Percentiles rank a stretch among this genome's conserved stretches.
Conservation (phyloP, 2,888 invertebrate genomes). For the Oeneis ivallda region DNA sequence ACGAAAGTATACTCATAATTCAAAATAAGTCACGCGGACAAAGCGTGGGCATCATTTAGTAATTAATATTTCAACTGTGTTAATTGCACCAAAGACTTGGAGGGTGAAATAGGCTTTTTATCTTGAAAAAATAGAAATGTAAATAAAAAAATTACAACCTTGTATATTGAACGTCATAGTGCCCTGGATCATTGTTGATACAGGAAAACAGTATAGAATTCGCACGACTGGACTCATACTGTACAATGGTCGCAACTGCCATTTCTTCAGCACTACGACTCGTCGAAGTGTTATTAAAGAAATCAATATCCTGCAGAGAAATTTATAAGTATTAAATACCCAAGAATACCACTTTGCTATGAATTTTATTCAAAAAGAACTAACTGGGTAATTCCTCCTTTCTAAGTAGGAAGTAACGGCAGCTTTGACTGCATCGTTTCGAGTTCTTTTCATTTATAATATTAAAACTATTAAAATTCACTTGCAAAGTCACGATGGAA, state of each 20-base stretch:
- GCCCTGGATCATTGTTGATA: constrained; percentile 87
- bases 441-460: constrained; percentile 81
- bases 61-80: too few relatives aligned
- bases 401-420: constrained; percentile 86
- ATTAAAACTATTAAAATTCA: constrained; percentile 13
- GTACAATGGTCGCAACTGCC: constrained; percentile 85
- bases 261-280: constrained; percentile 85
- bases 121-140: too few relatives aligned
- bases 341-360: neutral
- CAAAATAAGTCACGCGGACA: too few relatives aligned
- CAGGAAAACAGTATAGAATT: constrained; percentile 90
- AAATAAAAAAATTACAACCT: constrained; percentile 64
- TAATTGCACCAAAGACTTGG: too few relatives aligned
- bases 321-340: constrained; percentile 22
- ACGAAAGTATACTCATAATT: too few relatives aligned
- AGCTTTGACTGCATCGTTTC: constrained; percentile 85
- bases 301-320: constrained; percentile 81
- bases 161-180: constrained; percentile 88
- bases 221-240: constrained; percentile 86
- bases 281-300: constrained; percentile 79
- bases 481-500: neutral
- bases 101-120: too few relatives aligned
- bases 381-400: constrained; percentile 85
- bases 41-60: too few relatives aligned
- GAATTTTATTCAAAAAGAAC: constrained; percentile 37